phyloP scores from a whole-genome alignment of 23 tunicate genomes.

The Ciona savignyi region DNA sequence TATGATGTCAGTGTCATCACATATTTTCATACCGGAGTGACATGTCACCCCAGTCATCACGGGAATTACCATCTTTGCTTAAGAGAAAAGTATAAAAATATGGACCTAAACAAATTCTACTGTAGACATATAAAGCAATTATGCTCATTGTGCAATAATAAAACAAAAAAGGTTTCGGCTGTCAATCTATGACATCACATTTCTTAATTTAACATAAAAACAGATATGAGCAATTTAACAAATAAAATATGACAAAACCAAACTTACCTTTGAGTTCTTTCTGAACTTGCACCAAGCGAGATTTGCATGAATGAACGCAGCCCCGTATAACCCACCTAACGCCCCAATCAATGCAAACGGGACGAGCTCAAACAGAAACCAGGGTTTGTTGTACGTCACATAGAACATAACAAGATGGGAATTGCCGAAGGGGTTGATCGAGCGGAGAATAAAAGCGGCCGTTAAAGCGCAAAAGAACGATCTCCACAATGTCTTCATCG shows the following conservation, averaged over 20 bases:
- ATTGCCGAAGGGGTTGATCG: constrained; percentile 95
- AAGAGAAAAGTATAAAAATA: too few species aligned
- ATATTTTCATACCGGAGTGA: too few species aligned
- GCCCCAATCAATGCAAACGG: constrained; percentile 86
- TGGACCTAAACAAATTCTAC: too few species aligned
- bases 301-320: constrained; percentile 82
- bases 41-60: too few species aligned
- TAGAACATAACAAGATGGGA: constrained; percentile 83
- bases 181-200: not conserved
- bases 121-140: too few species aligned
- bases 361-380: constrained; percentile 87
- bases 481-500: constrained; percentile 91
- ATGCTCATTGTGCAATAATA: too few species aligned
- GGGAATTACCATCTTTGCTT: too few species aligned
- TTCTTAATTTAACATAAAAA: not conserved
- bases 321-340: constrained; percentile 89
- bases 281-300: constrained; percentile 84
- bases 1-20: too few species aligned
- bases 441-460: constrained; percentile 93
- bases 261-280: constrained; percentile 40
- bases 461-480: constrained; percentile 95
- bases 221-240: not conserved
- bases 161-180: not conserved
- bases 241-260: not conserved
- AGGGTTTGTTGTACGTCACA: constrained; percentile 82